These are phyloP conservation scores for Artemia sinica DNA, from an alignment of 2,888 invertebrate genomes.

Conservation along the genomic window DNA sequence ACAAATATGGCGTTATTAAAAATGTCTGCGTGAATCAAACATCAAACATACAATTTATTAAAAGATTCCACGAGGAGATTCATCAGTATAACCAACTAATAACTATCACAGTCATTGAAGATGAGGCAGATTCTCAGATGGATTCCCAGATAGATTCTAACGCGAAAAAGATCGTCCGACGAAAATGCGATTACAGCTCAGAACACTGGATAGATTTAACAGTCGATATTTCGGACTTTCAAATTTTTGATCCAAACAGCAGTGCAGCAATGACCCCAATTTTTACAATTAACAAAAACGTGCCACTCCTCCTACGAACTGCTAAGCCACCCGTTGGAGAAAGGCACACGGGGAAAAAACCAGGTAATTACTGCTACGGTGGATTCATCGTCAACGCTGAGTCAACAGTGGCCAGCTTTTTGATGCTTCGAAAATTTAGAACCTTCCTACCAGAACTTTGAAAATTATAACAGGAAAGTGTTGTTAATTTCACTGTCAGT, in stretches of 20 bases:
- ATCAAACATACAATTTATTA: background rate
- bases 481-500: too few relatives aligned
- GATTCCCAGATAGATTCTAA: background rate
- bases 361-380: too few relatives aligned
- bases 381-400: too few relatives aligned
- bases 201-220: background rate
- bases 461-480: too few relatives aligned
- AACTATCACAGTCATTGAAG: conserved; percentile 9
- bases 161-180: background rate
- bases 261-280: background rate
- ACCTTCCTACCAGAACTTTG: too few relatives aligned
- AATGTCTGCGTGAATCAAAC: background rate
- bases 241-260: background rate
- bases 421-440: too few relatives aligned
- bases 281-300: background rate
- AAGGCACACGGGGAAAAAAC: too few relatives aligned
- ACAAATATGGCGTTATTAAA: background rate
- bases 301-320: background rate
- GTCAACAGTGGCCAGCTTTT: too few relatives aligned
- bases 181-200: conserved; percentile 1
- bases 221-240: background rate
- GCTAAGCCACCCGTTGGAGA: background rate
- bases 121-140: background rate
- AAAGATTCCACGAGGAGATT: background rate
- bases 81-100: background rate